Conservation (phyloP, 2,113 vertebrate species). For the Calidris pygmaea region DNA sequence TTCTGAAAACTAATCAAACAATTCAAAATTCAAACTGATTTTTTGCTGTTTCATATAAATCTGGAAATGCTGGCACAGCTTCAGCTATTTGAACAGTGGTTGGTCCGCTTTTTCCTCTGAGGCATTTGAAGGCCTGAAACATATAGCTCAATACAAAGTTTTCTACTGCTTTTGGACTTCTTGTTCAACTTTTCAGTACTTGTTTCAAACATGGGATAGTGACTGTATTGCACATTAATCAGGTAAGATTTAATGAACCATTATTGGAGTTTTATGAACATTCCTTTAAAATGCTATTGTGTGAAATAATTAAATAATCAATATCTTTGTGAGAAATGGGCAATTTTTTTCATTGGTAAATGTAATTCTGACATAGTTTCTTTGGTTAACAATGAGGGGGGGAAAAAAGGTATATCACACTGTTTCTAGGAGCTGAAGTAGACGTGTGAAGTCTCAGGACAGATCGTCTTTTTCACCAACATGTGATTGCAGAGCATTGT, state of each 20-base stretch:
- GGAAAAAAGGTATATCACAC: not conserved
- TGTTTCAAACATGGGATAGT: not conserved
- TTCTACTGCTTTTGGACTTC: not conserved
- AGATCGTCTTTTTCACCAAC: not conserved
- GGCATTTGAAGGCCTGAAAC: not conserved
- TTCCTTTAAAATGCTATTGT: not conserved
- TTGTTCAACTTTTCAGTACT: not conserved
- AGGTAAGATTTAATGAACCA: constrained; percentile 70
- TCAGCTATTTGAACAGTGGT: not conserved
- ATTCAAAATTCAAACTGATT: not conserved
- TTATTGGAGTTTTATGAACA: constrained; percentile 8
- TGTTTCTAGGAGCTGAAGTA: not conserved
- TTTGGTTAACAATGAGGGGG: not conserved
- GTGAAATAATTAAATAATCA: not conserved
- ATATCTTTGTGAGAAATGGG: not conserved
- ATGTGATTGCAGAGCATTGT: not conserved
- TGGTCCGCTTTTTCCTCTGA: not conserved
- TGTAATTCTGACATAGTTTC: not conserved
- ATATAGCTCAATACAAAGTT: not conserved
- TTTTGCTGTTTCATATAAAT: not conserved
- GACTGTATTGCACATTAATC: constrained; percentile 62
- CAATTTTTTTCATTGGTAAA: not conserved
- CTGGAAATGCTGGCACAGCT: not conserved
- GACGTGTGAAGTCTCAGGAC: not conserved
- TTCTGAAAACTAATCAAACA: not conserved